Percentiles rank a stretch among this genome's conserved stretches.
Evolutionary conservation across 2,113 vertebrate genomes (phyloP).

Genomic region (Etheostoma spectabile): DNA sequence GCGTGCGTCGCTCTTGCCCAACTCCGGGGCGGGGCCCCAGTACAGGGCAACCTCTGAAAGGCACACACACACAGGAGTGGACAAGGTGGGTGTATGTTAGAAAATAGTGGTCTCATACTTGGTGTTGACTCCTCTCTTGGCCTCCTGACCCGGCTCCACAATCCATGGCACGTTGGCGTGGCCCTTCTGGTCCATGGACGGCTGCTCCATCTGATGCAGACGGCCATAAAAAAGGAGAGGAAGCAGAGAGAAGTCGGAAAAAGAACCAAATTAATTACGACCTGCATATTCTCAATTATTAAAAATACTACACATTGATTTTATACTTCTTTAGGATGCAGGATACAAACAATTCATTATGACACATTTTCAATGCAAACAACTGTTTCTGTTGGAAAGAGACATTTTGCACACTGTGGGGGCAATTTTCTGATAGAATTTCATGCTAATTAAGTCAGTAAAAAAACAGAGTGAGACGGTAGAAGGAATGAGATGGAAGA

Average conservation of each 20-base stretch:
- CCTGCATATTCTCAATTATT: not conserved
- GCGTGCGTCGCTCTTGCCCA: slow-evolving; percentile 74
- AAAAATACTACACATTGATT: not conserved
- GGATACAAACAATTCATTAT: not conserved
- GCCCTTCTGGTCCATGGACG: slow-evolving; percentile 97
- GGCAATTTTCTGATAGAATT: not conserved
- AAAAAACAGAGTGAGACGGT: not conserved
- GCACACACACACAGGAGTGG: slow-evolving; percentile 94
- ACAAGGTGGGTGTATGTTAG: slow-evolving; percentile 92
- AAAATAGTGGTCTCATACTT: slow-evolving; percentile 99
- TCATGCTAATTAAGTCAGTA: slow-evolving; percentile 11
- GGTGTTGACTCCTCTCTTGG: slow-evolving; percentile 99
- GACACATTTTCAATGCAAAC: not conserved
- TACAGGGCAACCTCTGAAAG: slow-evolving; percentile 94
- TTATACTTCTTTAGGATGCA: slow-evolving; percentile 5
- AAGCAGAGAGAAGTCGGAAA: not conserved
- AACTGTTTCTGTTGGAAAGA: slow-evolving; percentile 1
- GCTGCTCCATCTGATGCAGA: slow-evolving; percentile 92
- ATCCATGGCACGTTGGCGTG: slow-evolving; percentile 99
- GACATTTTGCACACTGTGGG: not conserved
- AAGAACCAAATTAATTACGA: not conserved
- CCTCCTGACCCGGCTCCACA: slow-evolving; percentile 98
- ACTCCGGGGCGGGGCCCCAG: slow-evolving; percentile 85
- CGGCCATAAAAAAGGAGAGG: slow-evolving; percentile 19
- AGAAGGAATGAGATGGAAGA: slow-evolving; percentile 22